Evolutionary conservation across 2,797 vertebrate genomes (phyloP).

Genomic region (Coccyzus lansbergi): DNA sequence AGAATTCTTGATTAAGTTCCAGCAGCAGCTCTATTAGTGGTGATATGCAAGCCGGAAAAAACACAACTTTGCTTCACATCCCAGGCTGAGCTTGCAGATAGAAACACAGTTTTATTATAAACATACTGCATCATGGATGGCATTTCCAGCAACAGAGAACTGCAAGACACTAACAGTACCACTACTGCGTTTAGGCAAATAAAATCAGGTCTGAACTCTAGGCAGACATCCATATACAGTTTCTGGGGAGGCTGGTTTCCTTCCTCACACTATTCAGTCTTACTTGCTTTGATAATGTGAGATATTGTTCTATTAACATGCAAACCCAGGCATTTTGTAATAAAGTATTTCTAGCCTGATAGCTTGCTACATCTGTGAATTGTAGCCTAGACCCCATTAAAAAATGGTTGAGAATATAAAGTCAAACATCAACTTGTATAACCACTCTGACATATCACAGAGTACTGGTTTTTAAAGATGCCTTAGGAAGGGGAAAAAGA

Average conservation of each 20-base stretch:
- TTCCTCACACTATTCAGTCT: not conserved
- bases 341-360: not conserved
- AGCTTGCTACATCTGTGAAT: not conserved
- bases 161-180: not conserved
- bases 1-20: conserved; percentile 49
- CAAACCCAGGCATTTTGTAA: not conserved
- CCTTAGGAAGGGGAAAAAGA: not conserved
- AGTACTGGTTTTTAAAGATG: not conserved
- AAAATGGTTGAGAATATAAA: not conserved
- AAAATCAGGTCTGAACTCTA: not conserved
- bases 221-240: not conserved
- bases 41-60: not conserved
- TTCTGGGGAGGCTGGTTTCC: not conserved
- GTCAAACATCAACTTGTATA: not conserved
- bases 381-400: not conserved
- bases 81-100: not conserved
- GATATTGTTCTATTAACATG: not conserved
- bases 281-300: not conserved
- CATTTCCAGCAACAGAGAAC: not conserved
- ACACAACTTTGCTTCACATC: not conserved
- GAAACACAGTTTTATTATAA: conserved; percentile 9
- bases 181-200: not conserved
- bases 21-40: not conserved
- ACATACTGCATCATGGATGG: not conserved
- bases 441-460: not conserved